A percentile compares a stretch with the other conserved stretches of the same genome.
Evolutionary conservation across 1,140 invertebrate species (phyloP).

Genomic region (Xylocopa sonorina): DNA sequence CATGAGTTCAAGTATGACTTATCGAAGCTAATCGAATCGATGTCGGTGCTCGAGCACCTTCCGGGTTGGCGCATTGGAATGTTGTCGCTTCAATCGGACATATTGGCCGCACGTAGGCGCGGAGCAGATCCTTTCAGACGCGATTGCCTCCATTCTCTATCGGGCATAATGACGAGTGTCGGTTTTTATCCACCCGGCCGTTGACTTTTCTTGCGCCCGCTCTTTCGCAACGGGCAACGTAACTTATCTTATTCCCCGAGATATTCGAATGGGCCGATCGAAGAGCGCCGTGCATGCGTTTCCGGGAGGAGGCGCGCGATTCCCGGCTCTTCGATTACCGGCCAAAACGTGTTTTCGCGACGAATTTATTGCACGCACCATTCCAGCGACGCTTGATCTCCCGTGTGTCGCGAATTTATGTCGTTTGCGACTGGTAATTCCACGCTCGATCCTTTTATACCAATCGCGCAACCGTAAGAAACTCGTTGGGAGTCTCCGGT

Average conservation of each 20-base stretch:
- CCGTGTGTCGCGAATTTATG: background rate
- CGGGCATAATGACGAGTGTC: slow-evolving; percentile 42
- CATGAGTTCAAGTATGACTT: slow-evolving; percentile 45
- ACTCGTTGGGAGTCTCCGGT: background rate
- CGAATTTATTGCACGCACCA: background rate
- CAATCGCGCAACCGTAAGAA: background rate
- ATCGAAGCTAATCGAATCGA: slow-evolving; percentile 60
- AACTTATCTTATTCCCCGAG: background rate
- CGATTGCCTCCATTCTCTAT: slow-evolving; percentile 38
- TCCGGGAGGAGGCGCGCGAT: slow-evolving; percentile 13
- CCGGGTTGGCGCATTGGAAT: slow-evolving; percentile 61
- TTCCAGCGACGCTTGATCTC: background rate
- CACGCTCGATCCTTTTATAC: background rate
- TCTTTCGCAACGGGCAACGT: background rate
- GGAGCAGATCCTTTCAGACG: slow-evolving; percentile 54
- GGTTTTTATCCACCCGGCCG: background rate
- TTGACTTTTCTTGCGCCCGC: slow-evolving; percentile 8
- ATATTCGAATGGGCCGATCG: background rate
- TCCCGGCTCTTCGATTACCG: background rate
- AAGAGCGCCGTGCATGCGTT: background rate
- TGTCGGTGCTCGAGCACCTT: slow-evolving; percentile 42
- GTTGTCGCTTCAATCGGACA: slow-evolving; percentile 56
- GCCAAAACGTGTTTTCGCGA: background rate
- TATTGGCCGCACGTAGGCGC: slow-evolving; percentile 43
- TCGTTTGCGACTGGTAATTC: background rate